phyloP scores from a whole-genome alignment of 2,888 invertebrate genomes.

The Parelbella ahira region DNA sequence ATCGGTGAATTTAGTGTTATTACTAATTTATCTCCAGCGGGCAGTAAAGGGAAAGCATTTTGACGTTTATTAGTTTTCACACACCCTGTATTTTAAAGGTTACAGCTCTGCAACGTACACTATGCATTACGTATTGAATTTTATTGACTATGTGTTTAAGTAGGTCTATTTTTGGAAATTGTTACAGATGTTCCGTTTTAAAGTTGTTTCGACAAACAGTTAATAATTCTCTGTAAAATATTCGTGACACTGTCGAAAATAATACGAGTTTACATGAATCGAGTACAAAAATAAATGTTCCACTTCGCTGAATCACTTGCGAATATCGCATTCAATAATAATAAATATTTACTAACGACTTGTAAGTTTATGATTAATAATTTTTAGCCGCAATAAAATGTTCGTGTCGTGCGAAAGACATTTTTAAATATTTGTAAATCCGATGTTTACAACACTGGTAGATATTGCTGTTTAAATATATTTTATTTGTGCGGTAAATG shows the following conservation, averaged over 20 bases:
- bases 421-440: slow-evolving; percentile 4
- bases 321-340: slow-evolving; percentile 2
- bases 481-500: slow-evolving; percentile 9
- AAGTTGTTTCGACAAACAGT: slow-evolving; percentile 18
- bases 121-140: slow-evolving; percentile 45
- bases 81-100: slow-evolving; percentile 54
- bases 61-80: slow-evolving; percentile 54
- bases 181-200: slow-evolving; percentile 47
- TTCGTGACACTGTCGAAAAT: slow-evolving; percentile 15
- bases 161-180: slow-evolving; percentile 48
- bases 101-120: slow-evolving; percentile 43
- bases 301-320: slow-evolving; percentile 12
- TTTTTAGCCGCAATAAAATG: slow-evolving; percentile 1
- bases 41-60: slow-evolving; percentile 42
- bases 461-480: not conserved
- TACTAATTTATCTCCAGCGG: slow-evolving; percentile 34
- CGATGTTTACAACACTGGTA: slow-evolving; percentile 3
- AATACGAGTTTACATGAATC: slow-evolving; percentile 9
- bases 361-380: slow-evolving; percentile 9
- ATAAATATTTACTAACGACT: slow-evolving; percentile 11
- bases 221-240: slow-evolving; percentile 15
- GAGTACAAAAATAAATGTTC: slow-evolving; percentile 23
- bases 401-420: not conserved
- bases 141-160: slow-evolving; percentile 49
- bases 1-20: slow-evolving; percentile 33